Evolutionary conservation across 2,113 vertebrate genomes (phyloP).

Genomic region (Colius striatus): DNA sequence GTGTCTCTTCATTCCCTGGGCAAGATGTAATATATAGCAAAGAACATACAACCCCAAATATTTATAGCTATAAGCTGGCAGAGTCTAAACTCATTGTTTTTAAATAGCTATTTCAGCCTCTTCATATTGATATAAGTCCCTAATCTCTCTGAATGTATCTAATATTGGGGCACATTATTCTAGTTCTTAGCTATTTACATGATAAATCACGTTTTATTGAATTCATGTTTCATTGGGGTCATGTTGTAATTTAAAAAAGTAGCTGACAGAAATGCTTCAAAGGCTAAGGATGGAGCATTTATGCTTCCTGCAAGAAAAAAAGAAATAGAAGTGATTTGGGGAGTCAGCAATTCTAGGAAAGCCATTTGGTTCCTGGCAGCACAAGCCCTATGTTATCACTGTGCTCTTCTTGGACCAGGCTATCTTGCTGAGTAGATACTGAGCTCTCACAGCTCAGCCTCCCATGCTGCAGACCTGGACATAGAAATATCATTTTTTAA

Average conservation of each 20-base stretch:
- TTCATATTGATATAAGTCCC: neutral
- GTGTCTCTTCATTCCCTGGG: neutral
- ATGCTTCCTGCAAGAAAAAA: constrained; percentile 10
- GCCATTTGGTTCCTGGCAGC: neutral
- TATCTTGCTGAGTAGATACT: neutral
- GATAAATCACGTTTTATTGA: neutral
- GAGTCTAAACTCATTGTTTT: neutral
- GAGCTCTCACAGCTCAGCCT: neutral
- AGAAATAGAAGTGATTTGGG: neutral
- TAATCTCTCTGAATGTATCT: neutral
- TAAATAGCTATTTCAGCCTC: neutral
- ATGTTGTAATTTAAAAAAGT: constrained; percentile 22
- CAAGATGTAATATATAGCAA: neutral
- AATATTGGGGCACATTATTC: neutral
- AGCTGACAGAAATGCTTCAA: neutral
- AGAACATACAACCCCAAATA: neutral
- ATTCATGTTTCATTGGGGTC: neutral
- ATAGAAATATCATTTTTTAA: neutral
- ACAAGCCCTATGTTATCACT: neutral
- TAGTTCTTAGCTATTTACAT: neutral
- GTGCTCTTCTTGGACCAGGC: neutral
- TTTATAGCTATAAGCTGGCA: neutral
- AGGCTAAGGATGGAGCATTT: neutral
- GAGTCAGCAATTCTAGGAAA: constrained; percentile 8
- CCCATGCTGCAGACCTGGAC: neutral